These are phyloP conservation scores for Ditula angustiorana DNA, from an alignment of 2,888 invertebrate genomes.

Conservation along the genomic window DNA sequence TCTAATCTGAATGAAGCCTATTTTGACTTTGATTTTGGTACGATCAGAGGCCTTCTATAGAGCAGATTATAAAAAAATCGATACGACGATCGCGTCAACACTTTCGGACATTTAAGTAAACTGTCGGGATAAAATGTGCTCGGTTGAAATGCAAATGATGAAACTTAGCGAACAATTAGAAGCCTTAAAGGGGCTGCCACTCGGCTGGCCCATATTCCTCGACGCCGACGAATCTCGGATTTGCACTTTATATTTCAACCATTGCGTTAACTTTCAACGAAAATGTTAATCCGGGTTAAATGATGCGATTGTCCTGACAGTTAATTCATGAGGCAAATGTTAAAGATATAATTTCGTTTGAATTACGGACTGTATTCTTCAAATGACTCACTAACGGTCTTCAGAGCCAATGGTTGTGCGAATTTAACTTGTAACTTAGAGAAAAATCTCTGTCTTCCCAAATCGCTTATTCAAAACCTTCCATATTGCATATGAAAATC, in stretches of 20 bases:
- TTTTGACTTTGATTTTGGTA: too few relatives aligned
- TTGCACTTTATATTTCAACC: conserved; percentile 28
- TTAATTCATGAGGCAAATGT: neutral
- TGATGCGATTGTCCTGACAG: neutral
- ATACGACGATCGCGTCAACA: neutral
- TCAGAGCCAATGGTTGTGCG: too few relatives aligned
- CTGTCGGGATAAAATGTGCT: conserved; percentile 21
- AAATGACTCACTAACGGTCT: neutral
- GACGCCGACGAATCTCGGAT: conserved; percentile 24
- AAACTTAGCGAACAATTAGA: conserved; percentile 38
- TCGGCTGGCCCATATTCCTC: conserved; percentile 34
- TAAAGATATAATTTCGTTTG: neutral
- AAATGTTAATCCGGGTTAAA: conserved; percentile 15
- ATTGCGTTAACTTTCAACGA: conserved; percentile 11
- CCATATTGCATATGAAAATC: neutral
- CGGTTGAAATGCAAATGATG: conserved; percentile 34
- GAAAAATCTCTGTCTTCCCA: too few relatives aligned
- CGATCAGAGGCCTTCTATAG: too few relatives aligned
- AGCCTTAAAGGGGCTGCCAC: conserved; percentile 16
- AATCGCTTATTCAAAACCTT: too few relatives aligned
- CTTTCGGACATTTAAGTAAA: conserved; percentile 15
- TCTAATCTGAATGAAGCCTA: too few relatives aligned
- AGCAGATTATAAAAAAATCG: conserved; percentile 6
- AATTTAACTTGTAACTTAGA: too few relatives aligned
- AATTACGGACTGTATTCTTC: neutral